Percentiles rank a stretch among this genome's conserved stretches.
Evolutionary conservation across 2,113 vertebrate genomes (phyloP).

Genomic region (Istiophorus platypterus): DNA sequence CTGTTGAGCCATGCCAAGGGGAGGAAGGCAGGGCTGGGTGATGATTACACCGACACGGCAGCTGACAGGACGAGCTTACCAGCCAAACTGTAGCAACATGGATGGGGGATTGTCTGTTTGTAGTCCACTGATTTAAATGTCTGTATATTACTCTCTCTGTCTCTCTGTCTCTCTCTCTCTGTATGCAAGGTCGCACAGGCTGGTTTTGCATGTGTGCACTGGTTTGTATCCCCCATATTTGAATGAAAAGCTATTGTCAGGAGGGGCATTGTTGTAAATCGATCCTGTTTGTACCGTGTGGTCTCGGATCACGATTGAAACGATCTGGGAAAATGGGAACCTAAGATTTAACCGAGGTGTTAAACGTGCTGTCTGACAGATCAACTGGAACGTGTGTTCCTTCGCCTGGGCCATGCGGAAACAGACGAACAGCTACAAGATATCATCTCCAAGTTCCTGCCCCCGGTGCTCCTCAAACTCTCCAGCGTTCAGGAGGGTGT

Average conservation of each 20-base stretch:
- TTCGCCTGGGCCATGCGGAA: conserved; percentile 97
- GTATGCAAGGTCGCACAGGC: conserved; percentile 11
- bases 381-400: conserved; percentile 98
- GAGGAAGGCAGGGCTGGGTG: conserved; percentile 52
- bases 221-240: neutral
- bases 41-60: conserved; percentile 47
- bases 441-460: conserved; percentile 98
- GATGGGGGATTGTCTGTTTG: neutral
- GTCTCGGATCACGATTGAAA: neutral
- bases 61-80: conserved; percentile 31
- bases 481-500: conserved; percentile 98
- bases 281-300: too few species aligned
- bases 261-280: neutral
- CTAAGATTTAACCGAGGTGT: neutral
- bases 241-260: neutral
- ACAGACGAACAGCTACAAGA: conserved; percentile 98
- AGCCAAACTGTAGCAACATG: conserved; percentile 4
- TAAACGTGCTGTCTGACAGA: conserved; percentile 81
- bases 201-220: neutral
- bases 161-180: too few species aligned
- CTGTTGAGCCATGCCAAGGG: conserved; percentile 52
- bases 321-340: neutral
- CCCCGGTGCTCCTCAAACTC: conserved; percentile 97
- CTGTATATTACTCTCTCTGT: neutral
- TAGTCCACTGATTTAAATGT: neutral